Evolutionary conservation across 2,113 vertebrate species (phyloP).

Genomic region (Anoplopoma fimbria): DNA sequence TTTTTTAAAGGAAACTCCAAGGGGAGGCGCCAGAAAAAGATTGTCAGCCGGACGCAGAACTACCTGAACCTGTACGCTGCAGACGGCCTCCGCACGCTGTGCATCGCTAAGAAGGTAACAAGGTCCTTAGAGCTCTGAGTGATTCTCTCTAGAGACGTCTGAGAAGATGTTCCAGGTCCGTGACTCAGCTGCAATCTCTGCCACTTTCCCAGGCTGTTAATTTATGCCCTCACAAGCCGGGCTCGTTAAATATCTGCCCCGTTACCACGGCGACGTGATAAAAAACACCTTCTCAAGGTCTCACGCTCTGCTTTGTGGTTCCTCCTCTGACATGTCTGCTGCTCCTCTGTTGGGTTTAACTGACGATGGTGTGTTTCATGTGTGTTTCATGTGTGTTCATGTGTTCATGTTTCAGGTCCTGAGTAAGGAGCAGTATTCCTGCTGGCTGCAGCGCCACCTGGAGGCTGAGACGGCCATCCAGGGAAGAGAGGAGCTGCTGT

Average conservation of each 20-base stretch:
- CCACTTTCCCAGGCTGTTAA: conserved; percentile 72
- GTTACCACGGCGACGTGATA: conserved; percentile 45
- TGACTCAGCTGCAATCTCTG: conserved; percentile 76
- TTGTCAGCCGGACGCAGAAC: conserved; percentile 92
- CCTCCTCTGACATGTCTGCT: conserved; percentile 22
- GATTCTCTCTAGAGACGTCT: too few relatives aligned
- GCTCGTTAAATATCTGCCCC: neutral
- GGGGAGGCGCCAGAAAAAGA: conserved; percentile 91
- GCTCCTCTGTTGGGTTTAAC: neutral
- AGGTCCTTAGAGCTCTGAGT: too few relatives aligned
- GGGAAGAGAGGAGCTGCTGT: conserved; percentile 92
- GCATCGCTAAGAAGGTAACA: conserved; percentile 97
- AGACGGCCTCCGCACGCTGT: conserved; percentile 94
- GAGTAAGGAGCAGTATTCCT: conserved; percentile 93
- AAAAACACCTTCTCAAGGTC: conserved; percentile 61
- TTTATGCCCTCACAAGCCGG: conserved; percentile 67
- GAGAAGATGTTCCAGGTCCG: neutral
- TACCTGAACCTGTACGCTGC: conserved; percentile 94
- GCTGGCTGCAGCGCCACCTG: conserved; percentile 92
- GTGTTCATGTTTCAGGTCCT: conserved; percentile 83
- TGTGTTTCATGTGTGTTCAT: neutral
- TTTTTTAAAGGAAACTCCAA: conserved; percentile 85
- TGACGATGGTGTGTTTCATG: neutral
- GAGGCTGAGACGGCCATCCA: conserved; percentile 94
- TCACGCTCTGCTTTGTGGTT: too few relatives aligned